Conservation (phyloP, 2,113 vertebrate genomes). For the Chascanopsetta lugubris region DNA sequence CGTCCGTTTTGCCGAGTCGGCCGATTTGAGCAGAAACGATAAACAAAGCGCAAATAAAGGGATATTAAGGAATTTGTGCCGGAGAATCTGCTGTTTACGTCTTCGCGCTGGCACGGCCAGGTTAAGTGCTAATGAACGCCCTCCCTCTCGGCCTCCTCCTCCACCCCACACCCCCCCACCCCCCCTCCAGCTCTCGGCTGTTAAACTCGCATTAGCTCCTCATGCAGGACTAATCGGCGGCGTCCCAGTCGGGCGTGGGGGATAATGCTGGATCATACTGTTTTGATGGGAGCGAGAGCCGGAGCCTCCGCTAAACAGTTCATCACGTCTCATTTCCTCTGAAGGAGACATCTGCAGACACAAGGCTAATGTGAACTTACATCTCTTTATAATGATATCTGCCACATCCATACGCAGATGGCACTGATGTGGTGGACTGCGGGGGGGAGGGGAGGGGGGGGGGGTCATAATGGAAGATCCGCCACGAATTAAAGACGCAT, state of each 20-base stretch:
- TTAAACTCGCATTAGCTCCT: slow-evolving; percentile 66
- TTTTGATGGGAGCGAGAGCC: slow-evolving; percentile 65
- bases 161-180: slow-evolving; percentile 25
- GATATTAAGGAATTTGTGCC: slow-evolving; percentile 35
- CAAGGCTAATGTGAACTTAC: not conserved
- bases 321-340: slow-evolving; percentile 56
- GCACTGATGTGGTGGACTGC: not conserved
- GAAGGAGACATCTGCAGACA: not conserved
- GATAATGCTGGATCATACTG: slow-evolving; percentile 65
- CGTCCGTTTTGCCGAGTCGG: slow-evolving; percentile 44
- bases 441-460: too few relatives aligned
- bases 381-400: not conserved
- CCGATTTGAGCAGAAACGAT: slow-evolving; percentile 33
- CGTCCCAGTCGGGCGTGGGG: slow-evolving; percentile 50
- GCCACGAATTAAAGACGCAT: too few relatives aligned
- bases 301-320: slow-evolving; percentile 44
- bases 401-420: not conserved
- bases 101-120: slow-evolving; percentile 40
- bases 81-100: slow-evolving; percentile 34
- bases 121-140: slow-evolving; percentile 52
- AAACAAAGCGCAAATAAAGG: slow-evolving; percentile 40
- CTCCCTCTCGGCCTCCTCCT: slow-evolving; percentile 21
- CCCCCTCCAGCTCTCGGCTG: slow-evolving; percentile 54
- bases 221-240: slow-evolving; percentile 67
- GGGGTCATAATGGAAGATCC: too few relatives aligned